These are phyloP conservation scores for human (Homo sapiens) DNA, from an alignment of 2,113 vertebrate genomes.

Conservation along the genomic window DNA sequence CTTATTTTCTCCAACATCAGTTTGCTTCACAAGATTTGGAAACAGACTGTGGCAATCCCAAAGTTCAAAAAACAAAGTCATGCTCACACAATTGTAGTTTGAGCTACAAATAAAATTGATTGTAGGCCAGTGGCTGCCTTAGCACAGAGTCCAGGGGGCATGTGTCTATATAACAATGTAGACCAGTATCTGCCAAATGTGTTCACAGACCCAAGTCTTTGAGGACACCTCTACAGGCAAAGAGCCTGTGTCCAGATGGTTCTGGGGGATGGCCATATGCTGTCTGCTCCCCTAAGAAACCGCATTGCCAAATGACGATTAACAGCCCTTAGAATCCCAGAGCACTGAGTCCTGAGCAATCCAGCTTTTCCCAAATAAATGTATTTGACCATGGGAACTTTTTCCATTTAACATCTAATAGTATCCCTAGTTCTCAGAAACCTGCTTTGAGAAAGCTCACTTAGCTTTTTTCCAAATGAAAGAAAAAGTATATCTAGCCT, in stretches of 20 bases:
- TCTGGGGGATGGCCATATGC: not conserved
- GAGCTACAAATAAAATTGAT: not conserved
- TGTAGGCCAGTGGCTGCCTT: not conserved
- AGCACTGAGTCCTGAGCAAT: not conserved
- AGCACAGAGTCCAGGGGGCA: no score
- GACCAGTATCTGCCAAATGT: not conserved
- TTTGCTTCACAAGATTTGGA: not conserved
- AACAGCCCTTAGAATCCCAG: not conserved
- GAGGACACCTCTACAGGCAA: not conserved
- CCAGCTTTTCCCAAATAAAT: not conserved
- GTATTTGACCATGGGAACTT: not conserved
- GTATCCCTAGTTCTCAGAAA: not conserved
- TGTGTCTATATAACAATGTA: rapidly evolving
- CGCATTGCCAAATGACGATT: rapidly evolving
- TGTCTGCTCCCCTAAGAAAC: not conserved
- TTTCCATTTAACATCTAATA: not conserved
- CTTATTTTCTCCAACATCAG: not conserved
- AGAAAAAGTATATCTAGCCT: not conserved
- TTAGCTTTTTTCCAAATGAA: not conserved
- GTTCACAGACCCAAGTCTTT: not conserved
- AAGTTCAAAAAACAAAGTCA: not conserved
- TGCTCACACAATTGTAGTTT: not conserved
- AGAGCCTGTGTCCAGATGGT: not conserved
- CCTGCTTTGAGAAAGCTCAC: not conserved
- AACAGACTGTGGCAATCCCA: not conserved